Base-by-base conservation (phyloP, 2,888 invertebrate species). In the Phymatocera aterrima region DNA sequence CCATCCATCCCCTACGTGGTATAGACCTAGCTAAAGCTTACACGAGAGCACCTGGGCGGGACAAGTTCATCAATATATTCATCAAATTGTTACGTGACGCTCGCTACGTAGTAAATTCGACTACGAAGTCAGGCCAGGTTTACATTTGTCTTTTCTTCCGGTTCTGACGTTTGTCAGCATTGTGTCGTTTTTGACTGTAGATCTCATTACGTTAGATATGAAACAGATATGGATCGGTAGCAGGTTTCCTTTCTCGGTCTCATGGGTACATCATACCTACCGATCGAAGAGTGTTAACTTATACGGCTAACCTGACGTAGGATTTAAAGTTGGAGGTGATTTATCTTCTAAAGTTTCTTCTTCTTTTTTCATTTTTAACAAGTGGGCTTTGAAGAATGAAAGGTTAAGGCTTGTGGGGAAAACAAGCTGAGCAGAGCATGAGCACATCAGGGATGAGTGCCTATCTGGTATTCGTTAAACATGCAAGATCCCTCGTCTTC, bases 401-500 rank as follows among this genome's bases (percentile, higher is more conserved):
- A 31, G 51, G 48, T 72, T 72, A 78, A 82, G 80, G 80, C 82
- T 83, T 83, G 82, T 83, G 83, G 82, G 84, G 82, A 84, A 83
- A 81, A 81, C 82, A 79, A 79, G 79, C 80, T 65, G 80, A 84
- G 46, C 68, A 65, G 64, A 57, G 51, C 61, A 40, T 43, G 77
- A 77, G 24, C 28, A 6, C 21, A n/a, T n/a, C n/a, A 51, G 37
- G 61, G 61, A 72, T 34, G 72, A 72, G 51, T 72, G 72, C 31
- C 72, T 72, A 34, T 72, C 37, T 37, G 51, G 72, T 72, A 15
- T 51, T 54, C 72, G 48, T 72, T 51, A 72, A 72, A 48, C 54
- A 51, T 34, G 51, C 72, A 34, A 51, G 48, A 72, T 72, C 34
- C 37, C 51, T 54, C 51, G 24, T 51, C 40, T 24, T 40, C 31